A percentile compares a stretch with the other conserved stretches of the same genome.
Conservation (phyloP, 2,113 vertebrate genomes). For the Podarcis cretensis region DNA sequence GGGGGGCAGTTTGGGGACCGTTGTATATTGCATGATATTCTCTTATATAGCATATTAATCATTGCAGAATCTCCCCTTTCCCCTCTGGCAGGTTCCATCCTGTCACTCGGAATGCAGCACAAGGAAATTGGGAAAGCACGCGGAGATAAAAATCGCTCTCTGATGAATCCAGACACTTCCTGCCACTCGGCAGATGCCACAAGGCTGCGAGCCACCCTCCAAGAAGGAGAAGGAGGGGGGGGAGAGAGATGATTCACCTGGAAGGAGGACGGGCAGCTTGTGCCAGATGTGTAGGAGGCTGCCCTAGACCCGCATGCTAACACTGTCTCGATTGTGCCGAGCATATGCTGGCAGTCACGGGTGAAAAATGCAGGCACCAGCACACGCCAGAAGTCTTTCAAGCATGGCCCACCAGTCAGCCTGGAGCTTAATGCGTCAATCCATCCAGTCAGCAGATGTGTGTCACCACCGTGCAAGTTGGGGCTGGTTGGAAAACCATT, state of each 20-base stretch:
- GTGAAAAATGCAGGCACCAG: conserved; percentile 94
- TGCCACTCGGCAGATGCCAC: conserved; percentile 92
- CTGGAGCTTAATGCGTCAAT: conserved; percentile 85
- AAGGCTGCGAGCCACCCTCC: conserved; percentile 89
- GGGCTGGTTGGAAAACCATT: conserved; percentile 86
- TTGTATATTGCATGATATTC: too few species aligned
- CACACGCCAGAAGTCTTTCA: conserved; percentile 95
- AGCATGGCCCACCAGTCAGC: conserved; percentile 94
- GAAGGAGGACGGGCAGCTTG: conserved; percentile 88
- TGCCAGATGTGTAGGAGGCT: conserved; percentile 97
- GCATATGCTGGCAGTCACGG: conserved; percentile 98
- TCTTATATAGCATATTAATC: conserved; percentile 56
- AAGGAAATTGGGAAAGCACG: conserved; percentile 91
- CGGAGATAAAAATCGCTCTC: conserved; percentile 90
- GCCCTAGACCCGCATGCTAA: conserved; percentile 86
- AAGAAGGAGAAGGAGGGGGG: conserved; percentile 81
- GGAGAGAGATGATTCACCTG: conserved; percentile 89
- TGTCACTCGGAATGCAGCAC: conserved; percentile 80
- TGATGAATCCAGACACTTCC: conserved; percentile 93
- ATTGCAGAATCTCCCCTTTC: conserved; percentile 69
- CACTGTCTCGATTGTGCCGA: conserved; percentile 92
- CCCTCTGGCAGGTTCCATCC: conserved; percentile 82
- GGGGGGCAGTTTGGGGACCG: too few species aligned
- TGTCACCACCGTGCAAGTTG: conserved; percentile 92
- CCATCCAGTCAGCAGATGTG: conserved; percentile 90